Percentiles rank a stretch among this genome's conserved stretches.
These are phyloP conservation scores for Diploscapter pachys DNA, from an alignment of 1,140 invertebrate species.

Conservation along the genomic window DNA sequence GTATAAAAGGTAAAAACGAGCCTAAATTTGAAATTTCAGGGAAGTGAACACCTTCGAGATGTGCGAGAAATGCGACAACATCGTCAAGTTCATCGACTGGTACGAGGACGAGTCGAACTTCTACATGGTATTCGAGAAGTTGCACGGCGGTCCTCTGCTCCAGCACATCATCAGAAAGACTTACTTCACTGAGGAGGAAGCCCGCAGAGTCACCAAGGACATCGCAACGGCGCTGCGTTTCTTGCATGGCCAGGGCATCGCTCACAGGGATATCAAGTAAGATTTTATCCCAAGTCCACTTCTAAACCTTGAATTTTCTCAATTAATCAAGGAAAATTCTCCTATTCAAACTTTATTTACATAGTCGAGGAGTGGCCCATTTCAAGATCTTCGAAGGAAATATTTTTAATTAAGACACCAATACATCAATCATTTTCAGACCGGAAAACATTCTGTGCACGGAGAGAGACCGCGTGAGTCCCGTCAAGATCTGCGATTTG, in stretches of 20 bases:
- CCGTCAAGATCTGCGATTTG: slow-evolving; percentile 96
- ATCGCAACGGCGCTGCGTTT: slow-evolving; percentile 89
- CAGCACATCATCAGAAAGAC: slow-evolving; percentile 84
- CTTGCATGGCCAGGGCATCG: slow-evolving; percentile 75
- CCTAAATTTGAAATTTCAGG: background rate
- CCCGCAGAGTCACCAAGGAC: slow-evolving; percentile 84
- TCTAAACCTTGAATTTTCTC: no score
- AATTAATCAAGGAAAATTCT: no score
- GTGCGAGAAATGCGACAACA: slow-evolving; percentile 90
- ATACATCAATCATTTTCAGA: no score
- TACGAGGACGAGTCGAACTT: slow-evolving; percentile 66
- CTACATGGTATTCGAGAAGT: slow-evolving; percentile 95
- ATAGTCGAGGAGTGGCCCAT: no score
- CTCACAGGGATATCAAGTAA: slow-evolving; percentile 60
- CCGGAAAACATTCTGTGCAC: slow-evolving; percentile 97
- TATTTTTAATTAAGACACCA: no score
- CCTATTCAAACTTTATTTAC: no score
- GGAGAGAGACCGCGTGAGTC: slow-evolving; percentile 78
- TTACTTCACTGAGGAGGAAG: slow-evolving; percentile 89
- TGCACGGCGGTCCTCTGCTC: slow-evolving; percentile 80
- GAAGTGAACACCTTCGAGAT: slow-evolving; percentile 98
- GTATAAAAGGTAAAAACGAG: no score
- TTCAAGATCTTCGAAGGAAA: no score
- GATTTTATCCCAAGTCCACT: no score
- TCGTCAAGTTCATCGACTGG: slow-evolving; percentile 76